Evolutionary conservation across 2,888 invertebrate species (phyloP).

Genomic region (Torymus aiolomorphi): DNA sequence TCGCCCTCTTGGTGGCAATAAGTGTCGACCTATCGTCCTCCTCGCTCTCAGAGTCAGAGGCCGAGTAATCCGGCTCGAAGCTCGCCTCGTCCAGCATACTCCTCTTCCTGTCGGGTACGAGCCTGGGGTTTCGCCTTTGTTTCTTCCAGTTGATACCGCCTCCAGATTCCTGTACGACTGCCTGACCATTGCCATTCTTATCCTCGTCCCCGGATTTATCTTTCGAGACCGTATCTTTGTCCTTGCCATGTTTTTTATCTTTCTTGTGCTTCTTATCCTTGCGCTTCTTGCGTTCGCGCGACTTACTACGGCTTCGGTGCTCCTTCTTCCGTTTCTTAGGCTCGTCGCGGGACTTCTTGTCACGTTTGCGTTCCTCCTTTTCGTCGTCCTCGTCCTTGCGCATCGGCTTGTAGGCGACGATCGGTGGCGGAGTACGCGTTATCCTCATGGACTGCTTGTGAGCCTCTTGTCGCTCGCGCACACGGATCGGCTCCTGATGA

Average conservation of each 20-base stretch:
- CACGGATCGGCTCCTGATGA: constrained; percentile 36
- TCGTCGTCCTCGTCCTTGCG: constrained; percentile 64
- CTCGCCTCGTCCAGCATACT: constrained; percentile 84
- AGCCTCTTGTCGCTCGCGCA: constrained; percentile 56
- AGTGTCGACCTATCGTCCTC: constrained; percentile 71
- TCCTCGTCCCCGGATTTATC: constrained; percentile 59
- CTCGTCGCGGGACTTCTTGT: constrained; percentile 62
- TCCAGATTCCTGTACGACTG: neutral
- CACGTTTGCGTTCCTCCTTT: constrained; percentile 63
- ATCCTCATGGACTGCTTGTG: constrained; percentile 66
- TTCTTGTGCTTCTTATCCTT: constrained; percentile 77
- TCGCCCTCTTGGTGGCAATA: constrained; percentile 65
- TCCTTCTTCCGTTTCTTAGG: constrained; percentile 70
- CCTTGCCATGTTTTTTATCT: constrained; percentile 75
- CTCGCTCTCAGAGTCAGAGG: constrained; percentile 81
- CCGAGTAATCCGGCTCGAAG: constrained; percentile 87
- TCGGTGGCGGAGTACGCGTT: constrained; percentile 68
- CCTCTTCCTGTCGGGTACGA: constrained; percentile 80
- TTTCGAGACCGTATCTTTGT: constrained; percentile 65
- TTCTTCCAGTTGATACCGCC: constrained; percentile 14
- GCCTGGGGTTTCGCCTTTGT: constrained; percentile 69
- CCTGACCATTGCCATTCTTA: constrained; percentile 8
- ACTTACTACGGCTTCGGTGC: constrained; percentile 71
- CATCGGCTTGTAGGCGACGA: constrained; percentile 61
- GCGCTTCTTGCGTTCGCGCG: constrained; percentile 70